Evolutionary conservation across 2,797 vertebrate genomes (phyloP).

Genomic region (Petrocephalus sullivani): DNA sequence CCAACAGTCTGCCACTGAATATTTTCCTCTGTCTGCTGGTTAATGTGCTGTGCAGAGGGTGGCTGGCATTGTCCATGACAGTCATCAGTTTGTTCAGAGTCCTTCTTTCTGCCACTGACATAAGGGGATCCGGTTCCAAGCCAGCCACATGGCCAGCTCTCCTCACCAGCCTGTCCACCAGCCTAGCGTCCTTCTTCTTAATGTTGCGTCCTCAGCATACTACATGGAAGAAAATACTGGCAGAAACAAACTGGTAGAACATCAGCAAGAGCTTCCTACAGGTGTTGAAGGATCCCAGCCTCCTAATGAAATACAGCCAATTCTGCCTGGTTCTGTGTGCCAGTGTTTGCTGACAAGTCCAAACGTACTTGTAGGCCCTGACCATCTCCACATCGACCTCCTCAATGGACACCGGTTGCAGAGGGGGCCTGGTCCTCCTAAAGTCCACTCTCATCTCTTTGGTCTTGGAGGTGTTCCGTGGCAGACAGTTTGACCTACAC

Average conservation of each 20-base stretch:
- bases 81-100: background rate
- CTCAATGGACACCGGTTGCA: background rate
- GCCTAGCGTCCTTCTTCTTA: background rate
- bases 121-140: background rate
- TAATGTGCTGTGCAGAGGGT: background rate
- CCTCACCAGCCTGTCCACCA: background rate
- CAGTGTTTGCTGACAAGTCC: background rate
- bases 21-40: background rate
- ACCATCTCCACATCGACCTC: background rate
- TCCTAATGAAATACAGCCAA: background rate
- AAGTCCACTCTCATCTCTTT: background rate
- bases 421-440: background rate
- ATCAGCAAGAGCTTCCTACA: background rate
- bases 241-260: background rate
- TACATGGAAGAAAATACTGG: background rate
- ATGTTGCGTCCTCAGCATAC: background rate
- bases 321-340: background rate
- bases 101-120: background rate
- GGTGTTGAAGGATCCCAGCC: background rate
- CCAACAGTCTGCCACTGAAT: background rate
- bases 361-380: background rate
- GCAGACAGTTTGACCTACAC: background rate
- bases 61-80: background rate
- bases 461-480: background rate
- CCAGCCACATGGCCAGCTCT: background rate